These are phyloP conservation scores for Sarcophaga carnaria DNA, from an alignment of 2,888 invertebrate genomes.

Conservation along the genomic window DNA sequence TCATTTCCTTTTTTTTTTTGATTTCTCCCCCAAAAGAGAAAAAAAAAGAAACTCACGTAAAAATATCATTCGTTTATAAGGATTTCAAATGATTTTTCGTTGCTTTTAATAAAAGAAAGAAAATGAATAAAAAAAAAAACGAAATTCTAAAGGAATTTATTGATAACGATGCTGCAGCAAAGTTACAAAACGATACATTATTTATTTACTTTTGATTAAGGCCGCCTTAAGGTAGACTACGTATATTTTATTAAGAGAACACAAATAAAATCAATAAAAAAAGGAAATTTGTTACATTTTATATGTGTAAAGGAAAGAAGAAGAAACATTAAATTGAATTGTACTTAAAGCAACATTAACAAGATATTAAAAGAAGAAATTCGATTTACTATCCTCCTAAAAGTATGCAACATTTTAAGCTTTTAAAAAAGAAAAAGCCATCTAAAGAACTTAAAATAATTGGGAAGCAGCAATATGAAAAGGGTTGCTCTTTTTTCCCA, in stretches of 20 bases:
- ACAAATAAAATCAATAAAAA: neutral
- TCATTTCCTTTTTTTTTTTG: neutral
- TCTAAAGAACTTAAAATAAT: too few species aligned
- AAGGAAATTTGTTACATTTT: neutral
- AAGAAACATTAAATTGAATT: neutral
- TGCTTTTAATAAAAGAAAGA: neutral
- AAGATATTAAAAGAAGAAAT: too few species aligned
- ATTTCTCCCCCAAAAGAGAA: neutral
- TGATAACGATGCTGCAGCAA: neutral
- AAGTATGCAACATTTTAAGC: too few species aligned
- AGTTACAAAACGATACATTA: neutral
- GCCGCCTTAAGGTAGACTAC: slow-evolving; percentile 32
- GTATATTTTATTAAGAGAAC: neutral
- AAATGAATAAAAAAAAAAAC: neutral
- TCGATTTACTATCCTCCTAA: too few species aligned
- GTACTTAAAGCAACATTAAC: too few species aligned
- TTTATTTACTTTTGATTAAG: neutral
- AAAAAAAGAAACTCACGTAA: neutral
- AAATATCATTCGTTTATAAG: slow-evolving; percentile 17
- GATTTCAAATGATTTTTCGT: neutral
- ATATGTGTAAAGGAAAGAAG: neutral
- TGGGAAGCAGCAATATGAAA: too few species aligned
- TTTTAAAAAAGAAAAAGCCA: too few species aligned
- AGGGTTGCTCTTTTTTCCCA: too few species aligned
- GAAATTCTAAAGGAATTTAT: slow-evolving; percentile 11